phyloP scores from a whole-genome alignment of 2,113 vertebrate genomes.

The Saiga tatarica region DNA sequence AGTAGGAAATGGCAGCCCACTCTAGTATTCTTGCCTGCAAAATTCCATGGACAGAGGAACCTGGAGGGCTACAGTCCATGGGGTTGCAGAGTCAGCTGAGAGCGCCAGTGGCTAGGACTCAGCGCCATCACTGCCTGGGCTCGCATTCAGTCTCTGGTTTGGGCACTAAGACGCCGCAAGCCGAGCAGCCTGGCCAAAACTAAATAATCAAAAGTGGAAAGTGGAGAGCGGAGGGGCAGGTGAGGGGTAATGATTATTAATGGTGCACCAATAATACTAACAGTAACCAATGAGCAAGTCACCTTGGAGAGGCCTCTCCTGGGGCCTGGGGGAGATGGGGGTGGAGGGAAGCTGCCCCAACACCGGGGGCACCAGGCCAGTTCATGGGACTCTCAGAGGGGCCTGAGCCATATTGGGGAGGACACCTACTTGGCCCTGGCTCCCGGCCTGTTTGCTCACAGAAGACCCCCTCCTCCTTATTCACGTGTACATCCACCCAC shows the following conservation, averaged over 20 bases:
- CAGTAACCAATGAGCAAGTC: neutral
- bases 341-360: neutral
- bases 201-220: neutral
- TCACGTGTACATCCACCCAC: fast-evolving
- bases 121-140: neutral
- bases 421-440: neutral
- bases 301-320: neutral
- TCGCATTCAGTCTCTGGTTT: neutral
- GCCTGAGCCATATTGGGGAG: fast-evolving
- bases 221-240: neutral
- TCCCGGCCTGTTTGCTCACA: neutral
- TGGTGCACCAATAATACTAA: neutral
- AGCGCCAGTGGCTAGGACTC: neutral
- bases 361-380: fast-evolving
- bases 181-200: neutral
- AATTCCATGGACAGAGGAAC: neutral
- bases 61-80: neutral
- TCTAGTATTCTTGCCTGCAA: neutral
- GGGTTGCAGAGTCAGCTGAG: neutral
- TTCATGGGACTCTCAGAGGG: neutral
- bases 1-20: neutral
- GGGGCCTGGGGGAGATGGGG: neutral
- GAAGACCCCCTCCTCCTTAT: neutral
- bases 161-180: neutral
- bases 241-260: neutral